phyloP scores from a whole-genome alignment of 2,113 vertebrate species.

The Vimba vimba region DNA sequence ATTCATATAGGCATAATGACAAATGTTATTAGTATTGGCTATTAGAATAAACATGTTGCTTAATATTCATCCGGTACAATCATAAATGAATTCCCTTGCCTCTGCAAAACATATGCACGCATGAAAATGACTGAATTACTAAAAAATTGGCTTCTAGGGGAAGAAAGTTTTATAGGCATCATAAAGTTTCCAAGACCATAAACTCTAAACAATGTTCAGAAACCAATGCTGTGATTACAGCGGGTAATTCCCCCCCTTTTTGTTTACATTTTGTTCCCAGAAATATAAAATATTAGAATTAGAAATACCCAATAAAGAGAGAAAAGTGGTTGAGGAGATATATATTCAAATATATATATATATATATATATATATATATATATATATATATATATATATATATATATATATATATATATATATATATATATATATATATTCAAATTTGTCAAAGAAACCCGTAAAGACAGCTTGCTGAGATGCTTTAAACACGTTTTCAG shows the following conservation, averaged over 20 bases:
- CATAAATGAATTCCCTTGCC: slow-evolving; percentile 41
- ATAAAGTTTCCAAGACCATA: not conserved
- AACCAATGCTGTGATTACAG: not conserved
- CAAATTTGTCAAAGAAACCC: too few relatives aligned
- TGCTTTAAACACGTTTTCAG: too few relatives aligned
- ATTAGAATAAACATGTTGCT: slow-evolving; percentile 47
- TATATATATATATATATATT: too few relatives aligned
- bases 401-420: not conserved
- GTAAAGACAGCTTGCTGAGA: too few relatives aligned
- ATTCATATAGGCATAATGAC: slow-evolving; percentile 48
- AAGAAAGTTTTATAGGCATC: not conserved
- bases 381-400: not conserved
- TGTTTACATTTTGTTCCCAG: not conserved
- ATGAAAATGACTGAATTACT: slow-evolving; percentile 1
- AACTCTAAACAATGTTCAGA: not conserved
- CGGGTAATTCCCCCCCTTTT: not conserved
- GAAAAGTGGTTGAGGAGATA: too few relatives aligned
- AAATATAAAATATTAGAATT: not conserved
- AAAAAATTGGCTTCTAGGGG: not conserved
- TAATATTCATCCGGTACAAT: slow-evolving; percentile 53
- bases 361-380: too few relatives aligned
- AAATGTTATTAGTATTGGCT: slow-evolving; percentile 40
- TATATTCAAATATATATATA: not conserved
- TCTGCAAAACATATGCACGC: not conserved
- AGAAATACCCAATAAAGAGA: not conserved